phyloP scores from a whole-genome alignment of 1,140 invertebrate genomes.

The Leptoteleia sp. region DNA sequence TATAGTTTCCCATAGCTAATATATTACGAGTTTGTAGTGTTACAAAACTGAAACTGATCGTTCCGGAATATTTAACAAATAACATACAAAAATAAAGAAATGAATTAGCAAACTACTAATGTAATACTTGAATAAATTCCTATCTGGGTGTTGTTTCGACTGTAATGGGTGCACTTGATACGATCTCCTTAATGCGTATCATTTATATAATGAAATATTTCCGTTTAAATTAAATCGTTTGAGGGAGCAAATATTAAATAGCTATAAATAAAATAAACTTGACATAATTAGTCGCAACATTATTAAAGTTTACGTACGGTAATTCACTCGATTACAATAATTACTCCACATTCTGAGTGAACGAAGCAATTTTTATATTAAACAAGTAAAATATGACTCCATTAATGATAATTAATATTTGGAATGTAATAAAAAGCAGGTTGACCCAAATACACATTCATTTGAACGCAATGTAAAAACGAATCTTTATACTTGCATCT shows the following conservation, averaged over 20 bases:
- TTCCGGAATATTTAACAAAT: too few species aligned
- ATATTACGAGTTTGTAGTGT: too few species aligned
- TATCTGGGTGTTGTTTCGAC: too few species aligned
- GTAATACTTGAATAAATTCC: too few species aligned
- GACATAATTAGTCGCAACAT: conserved; percentile 57
- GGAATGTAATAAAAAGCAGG: conserved; percentile 60
- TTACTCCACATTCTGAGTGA: conserved; percentile 50
- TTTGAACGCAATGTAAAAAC: conserved; percentile 28
- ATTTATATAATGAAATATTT: too few species aligned
- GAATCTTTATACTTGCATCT: conserved; percentile 45
- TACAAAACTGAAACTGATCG: too few species aligned
- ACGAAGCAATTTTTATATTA: conserved; percentile 54
- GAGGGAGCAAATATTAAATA: conserved; percentile 19
- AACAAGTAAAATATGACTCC: conserved; percentile 62
- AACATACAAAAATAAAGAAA: too few species aligned
- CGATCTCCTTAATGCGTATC: too few species aligned
- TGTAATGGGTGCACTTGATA: too few species aligned
- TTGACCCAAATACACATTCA: conserved; percentile 55
- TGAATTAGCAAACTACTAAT: too few species aligned
- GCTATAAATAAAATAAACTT: conserved; percentile 59
- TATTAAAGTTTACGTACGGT: conserved; percentile 51
- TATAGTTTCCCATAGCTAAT: too few species aligned
- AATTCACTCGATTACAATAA: conserved; percentile 62
- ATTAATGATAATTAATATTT: conserved; percentile 67
- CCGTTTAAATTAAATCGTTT: conserved; percentile 33